Conservation (phyloP, 2,113 vertebrate genomes). For the Empidonax traillii region DNA sequence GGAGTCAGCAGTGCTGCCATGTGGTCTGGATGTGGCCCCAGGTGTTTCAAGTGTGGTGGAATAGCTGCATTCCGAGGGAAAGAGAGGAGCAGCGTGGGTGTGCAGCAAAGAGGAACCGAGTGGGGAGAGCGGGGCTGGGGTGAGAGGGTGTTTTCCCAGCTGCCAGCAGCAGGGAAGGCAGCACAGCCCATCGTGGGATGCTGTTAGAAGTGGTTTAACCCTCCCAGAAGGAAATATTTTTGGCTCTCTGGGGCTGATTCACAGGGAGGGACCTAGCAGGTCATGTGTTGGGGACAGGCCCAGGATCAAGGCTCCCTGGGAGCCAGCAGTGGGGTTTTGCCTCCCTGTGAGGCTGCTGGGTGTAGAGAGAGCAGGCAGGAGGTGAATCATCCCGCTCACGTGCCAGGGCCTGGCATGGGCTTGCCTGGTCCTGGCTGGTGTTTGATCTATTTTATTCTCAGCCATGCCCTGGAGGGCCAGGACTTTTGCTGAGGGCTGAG, state of each 20-base stretch:
- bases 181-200: neutral
- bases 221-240: neutral
- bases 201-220: neutral
- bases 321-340: neutral
- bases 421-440: slow-evolving; percentile 50
- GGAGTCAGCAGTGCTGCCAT: rapidly evolving
- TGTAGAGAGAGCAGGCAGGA: neutral
- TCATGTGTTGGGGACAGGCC: neutral
- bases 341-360: neutral
- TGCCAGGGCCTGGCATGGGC: neutral
- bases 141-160: neutral
- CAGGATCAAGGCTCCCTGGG: neutral
- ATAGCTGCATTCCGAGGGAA: neutral
- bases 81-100: neutral
- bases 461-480: neutral
- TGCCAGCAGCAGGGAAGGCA: neutral
- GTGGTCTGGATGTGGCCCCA: neutral
- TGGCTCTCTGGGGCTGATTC: neutral
- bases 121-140: neutral
- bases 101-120: neutral
- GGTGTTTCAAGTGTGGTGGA: neutral
- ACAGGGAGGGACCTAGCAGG: neutral
- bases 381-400: neutral
- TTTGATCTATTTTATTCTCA: neutral
- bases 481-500: neutral